Evolutionary conservation across 2,888 invertebrate genomes (phyloP).

Genomic region (Cantharis flavilabris): DNA sequence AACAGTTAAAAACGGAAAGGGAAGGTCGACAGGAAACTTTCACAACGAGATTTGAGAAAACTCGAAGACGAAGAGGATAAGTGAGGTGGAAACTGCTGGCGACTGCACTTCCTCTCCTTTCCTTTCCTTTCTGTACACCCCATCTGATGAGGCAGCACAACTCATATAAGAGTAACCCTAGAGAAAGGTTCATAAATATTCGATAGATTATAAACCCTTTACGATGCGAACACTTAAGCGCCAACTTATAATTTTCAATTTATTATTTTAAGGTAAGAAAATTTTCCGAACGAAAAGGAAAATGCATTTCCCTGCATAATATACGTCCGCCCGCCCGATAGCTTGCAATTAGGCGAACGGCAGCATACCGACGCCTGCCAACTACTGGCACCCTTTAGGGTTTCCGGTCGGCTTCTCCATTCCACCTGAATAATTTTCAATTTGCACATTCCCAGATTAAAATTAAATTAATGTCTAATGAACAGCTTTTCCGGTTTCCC

Average conservation of each 20-base stretch:
- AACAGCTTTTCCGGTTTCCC: constrained; percentile 42
- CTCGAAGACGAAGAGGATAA: constrained; percentile 42
- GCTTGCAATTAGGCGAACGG: constrained; percentile 46
- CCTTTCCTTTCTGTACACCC: constrained; percentile 28
- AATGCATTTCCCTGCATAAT: constrained; percentile 35
- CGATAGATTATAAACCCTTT: constrained; percentile 22
- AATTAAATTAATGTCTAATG: constrained; percentile 52
- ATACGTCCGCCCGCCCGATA: constrained; percentile 28
- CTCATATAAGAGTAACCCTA: constrained; percentile 22
- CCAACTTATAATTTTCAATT: not conserved
- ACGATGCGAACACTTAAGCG: not conserved
- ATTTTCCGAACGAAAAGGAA: not conserved
- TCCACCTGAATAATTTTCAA: constrained; percentile 53
- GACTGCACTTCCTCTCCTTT: constrained; percentile 39
- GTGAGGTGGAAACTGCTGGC: constrained; percentile 47
- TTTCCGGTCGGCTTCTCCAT: constrained; percentile 50
- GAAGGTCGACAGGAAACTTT: constrained; percentile 41
- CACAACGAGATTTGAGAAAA: constrained; percentile 39
- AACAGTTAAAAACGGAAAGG: constrained; percentile 33
- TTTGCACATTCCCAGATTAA: constrained; percentile 51
- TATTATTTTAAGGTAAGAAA: not conserved
- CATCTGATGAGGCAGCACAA: constrained; percentile 33
- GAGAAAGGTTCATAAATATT: constrained; percentile 25
- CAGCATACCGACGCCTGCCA: constrained; percentile 44
- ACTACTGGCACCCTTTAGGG: constrained; percentile 46